Base-by-base conservation (phyloP, 2,797 vertebrate species). In the Falco naumanni region DNA sequence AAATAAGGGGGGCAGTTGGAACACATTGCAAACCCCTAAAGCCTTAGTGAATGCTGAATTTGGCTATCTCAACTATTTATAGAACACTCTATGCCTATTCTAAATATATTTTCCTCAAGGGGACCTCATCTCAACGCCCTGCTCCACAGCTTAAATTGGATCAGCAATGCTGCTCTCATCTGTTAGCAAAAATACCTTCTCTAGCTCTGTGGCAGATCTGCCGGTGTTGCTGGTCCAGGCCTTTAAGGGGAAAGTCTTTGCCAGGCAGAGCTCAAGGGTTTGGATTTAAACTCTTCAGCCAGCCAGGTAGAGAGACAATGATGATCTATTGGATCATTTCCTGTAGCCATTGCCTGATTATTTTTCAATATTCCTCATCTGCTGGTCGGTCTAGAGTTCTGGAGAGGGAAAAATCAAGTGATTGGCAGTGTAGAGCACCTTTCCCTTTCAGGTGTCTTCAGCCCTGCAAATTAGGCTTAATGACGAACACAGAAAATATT, bases 41-140 rank as follows among this genome's bases (percentile, higher is more conserved):
- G 51, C 34, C 69, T 75, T 72, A 41, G 57, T 63, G 83, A 80
- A 78, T 92, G 61, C 57, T 94, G 81, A 85, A 79, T 95, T 89
- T 96, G 89, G 34, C 51, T 80, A 77, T 81, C 69, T 89, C 33
- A 47, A 51, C 54, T 96, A 91, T 95, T 96, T 95, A 72, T 94
- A 89, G 95, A 92, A 45, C 14, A n/a, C 26, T 72, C 83, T 68
- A 61, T 69, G 71, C 54, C 53, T 87, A 54, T 92, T 95, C 90
- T 93, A 93, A 91, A 81, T 87, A 89, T 84, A 64, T 39, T 90
- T 94, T 88, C 63, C 87, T 90, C 91, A 91, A 86, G 80, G 72
- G 82, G 43, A 84, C 37, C 50, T 93, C 78, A 92, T 94, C 81
- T 94, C 88, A 84, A 24, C 56, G 50, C 75, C 47, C 66, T 90